Percentiles rank a stretch among this genome's conserved stretches.
phyloP scores from a whole-genome alignment of 2,113 vertebrate species.

The Stegastes partitus region DNA sequence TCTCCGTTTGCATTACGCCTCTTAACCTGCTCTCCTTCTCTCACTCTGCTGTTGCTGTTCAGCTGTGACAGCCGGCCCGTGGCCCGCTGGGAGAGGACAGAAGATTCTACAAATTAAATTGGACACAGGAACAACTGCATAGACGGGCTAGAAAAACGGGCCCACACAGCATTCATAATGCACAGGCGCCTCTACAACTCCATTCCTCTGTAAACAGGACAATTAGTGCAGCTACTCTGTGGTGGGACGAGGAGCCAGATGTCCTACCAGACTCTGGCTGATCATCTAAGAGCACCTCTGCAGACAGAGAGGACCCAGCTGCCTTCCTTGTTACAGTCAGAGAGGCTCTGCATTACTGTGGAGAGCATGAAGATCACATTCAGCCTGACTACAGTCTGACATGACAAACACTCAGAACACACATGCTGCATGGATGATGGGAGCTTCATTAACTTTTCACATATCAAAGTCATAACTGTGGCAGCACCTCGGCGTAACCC shows the following conservation, averaged over 20 bases:
- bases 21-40: slow-evolving; percentile 50
- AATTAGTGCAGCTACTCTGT: slow-evolving; percentile 20
- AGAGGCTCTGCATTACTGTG: slow-evolving; percentile 48
- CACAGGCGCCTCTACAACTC: slow-evolving; percentile 32
- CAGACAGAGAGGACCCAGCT: slow-evolving; percentile 26
- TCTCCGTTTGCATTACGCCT: slow-evolving; percentile 34
- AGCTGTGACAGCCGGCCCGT: slow-evolving; percentile 61
- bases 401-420: slow-evolving; percentile 34
- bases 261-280: background rate
- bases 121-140: slow-evolving; percentile 54
- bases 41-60: slow-evolving; percentile 48
- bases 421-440: slow-evolving; percentile 4
- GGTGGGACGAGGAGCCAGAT: slow-evolving; percentile 14
- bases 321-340: slow-evolving; percentile 11
- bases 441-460: slow-evolving; percentile 19
- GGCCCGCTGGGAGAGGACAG: slow-evolving; percentile 33
- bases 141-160: slow-evolving; percentile 38
- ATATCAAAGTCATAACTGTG: slow-evolving; percentile 12
- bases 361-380: slow-evolving; percentile 51
- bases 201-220: slow-evolving; percentile 23
- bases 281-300: slow-evolving; percentile 43
- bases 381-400: slow-evolving; percentile 32
- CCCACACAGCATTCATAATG: slow-evolving; percentile 6
- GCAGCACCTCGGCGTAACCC: background rate
- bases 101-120: slow-evolving; percentile 65